Evolutionary conservation across 2,113 vertebrate species (phyloP).

Genomic region (Miniopterus natalensis): DNA sequence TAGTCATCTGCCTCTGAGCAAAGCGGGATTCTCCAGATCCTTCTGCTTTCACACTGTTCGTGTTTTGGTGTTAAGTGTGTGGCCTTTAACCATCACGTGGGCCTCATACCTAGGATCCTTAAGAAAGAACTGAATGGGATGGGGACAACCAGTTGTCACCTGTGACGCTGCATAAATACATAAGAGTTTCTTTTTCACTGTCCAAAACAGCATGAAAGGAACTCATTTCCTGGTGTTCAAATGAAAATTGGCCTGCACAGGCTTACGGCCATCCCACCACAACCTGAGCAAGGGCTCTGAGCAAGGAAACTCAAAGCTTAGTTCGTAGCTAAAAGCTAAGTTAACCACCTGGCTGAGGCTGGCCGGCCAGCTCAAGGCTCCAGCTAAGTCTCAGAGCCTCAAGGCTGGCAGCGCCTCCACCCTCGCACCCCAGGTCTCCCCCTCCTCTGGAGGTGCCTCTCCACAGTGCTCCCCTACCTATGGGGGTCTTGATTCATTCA

Average conservation of each 20-base stretch:
- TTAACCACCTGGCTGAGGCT: neutral
- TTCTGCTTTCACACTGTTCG: neutral
- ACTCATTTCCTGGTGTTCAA: neutral
- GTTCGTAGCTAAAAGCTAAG: neutral
- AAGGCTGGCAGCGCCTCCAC: neutral
- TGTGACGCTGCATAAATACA: neutral
- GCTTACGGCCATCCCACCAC: neutral
- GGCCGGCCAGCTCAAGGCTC: neutral
- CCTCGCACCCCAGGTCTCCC: rapidly evolving
- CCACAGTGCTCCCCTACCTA: neutral
- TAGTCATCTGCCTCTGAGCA: neutral
- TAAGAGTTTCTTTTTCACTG: neutral
- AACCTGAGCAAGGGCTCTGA: neutral
- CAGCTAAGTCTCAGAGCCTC: neutral
- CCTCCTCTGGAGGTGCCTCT: neutral
- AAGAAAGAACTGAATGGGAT: neutral
- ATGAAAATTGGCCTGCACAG: neutral
- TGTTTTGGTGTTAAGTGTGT: neutral
- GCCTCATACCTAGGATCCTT: neutral
- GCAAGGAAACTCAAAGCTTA: neutral
- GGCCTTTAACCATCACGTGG: neutral
- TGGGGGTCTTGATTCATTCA: neutral
- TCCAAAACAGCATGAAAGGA: neutral
- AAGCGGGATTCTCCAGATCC: neutral
- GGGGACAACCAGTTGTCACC: neutral